A percentile compares a stretch with the other conserved stretches of the same genome.
Evolutionary conservation across 2,113 vertebrate species (phyloP).

Genomic region (Engraulis encrasicolus): DNA sequence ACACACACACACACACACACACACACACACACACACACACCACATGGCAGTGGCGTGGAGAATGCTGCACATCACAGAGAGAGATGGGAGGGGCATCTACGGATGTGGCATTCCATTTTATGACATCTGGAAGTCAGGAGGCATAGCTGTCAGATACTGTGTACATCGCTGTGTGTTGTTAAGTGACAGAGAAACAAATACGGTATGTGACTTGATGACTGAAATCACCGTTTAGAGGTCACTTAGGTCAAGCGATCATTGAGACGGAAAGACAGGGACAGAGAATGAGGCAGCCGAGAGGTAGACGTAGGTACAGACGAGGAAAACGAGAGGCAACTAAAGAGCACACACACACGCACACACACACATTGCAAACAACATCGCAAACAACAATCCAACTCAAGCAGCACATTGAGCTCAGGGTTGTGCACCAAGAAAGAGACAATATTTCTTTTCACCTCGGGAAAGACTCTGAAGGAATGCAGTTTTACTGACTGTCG

Average conservation of each 20-base stretch:
- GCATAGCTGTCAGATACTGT: background rate
- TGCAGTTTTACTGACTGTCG: background rate
- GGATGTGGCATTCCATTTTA: background rate
- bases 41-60: conserved; percentile 38
- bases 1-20: too few relatives aligned
- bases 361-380: background rate
- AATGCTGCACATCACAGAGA: too few relatives aligned
- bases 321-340: background rate
- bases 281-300: background rate
- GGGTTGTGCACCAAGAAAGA: background rate
- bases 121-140: background rate
- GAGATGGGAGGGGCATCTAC: background rate
- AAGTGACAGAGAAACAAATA: background rate
- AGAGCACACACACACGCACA: too few relatives aligned
- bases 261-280: background rate
- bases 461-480: background rate
- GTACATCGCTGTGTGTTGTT: background rate
- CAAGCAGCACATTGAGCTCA: background rate
- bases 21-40: too few relatives aligned
- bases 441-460: background rate
- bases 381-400: background rate
- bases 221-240: background rate
- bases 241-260: background rate
- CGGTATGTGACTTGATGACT: background rate
- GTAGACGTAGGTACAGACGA: background rate